Evolutionary conservation across 1,140 invertebrate genomes (phyloP).

Genomic region (Gryllus bimaculatus): DNA sequence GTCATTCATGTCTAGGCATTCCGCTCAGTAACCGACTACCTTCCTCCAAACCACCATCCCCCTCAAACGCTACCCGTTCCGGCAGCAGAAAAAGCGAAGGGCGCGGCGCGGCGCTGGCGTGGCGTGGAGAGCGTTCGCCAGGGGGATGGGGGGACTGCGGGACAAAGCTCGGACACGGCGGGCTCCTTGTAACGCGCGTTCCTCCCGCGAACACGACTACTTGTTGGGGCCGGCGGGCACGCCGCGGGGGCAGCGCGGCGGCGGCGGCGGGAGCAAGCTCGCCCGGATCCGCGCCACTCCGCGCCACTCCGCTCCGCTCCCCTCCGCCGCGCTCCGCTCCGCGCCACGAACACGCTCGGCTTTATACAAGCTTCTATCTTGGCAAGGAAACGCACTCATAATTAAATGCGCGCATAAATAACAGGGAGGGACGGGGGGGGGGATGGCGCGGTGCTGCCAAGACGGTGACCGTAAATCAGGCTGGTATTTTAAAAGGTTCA

Average conservation of each 20-base stretch:
- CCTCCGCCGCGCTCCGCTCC: no score
- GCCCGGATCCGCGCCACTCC: background rate
- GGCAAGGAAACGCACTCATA: slow-evolving; percentile 3
- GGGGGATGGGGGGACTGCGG: background rate
- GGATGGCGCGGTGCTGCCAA: background rate
- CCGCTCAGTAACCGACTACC: no score
- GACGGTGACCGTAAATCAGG: background rate
- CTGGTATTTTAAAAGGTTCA: slow-evolving; percentile 5
- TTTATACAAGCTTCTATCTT: background rate
- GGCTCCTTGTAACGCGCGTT: background rate
- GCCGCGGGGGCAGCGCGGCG: no score
- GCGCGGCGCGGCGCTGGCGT: no score
- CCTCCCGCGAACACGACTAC: background rate
- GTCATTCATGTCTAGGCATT: no score
- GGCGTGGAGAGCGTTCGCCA: no score
- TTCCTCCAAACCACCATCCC: no score
- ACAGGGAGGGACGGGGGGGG: background rate
- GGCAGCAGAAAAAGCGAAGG: no score
- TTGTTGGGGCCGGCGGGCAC: background rate
- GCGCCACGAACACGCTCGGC: background rate
- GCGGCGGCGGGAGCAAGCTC: background rate
- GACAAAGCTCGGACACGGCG: background rate
- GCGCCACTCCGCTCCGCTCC: no score
- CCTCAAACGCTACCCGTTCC: no score
- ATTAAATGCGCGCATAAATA: slow-evolving; percentile 1